Evolutionary conservation across 2,888 invertebrate species (phyloP).

Genomic region (Drosophila demipolita): DNA sequence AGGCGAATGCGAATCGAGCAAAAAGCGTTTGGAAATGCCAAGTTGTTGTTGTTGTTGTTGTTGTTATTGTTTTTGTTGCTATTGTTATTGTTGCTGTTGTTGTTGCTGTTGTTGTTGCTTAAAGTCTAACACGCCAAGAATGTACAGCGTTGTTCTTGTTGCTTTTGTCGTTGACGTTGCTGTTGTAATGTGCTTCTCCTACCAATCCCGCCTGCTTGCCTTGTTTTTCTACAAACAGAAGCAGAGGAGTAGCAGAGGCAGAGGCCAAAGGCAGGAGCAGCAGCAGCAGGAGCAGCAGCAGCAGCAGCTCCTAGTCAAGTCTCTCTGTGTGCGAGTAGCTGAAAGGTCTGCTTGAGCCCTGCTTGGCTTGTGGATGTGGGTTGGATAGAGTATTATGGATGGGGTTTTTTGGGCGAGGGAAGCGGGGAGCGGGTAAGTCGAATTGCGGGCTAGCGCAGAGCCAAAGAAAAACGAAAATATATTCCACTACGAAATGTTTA

Average conservation of each 20-base stretch:
- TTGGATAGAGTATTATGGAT: slow-evolving; percentile 11
- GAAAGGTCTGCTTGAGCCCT: slow-evolving; percentile 48
- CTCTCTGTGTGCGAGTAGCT: slow-evolving; percentile 34
- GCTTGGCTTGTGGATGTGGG: slow-evolving; percentile 41
- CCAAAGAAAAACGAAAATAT: slow-evolving; percentile 57
- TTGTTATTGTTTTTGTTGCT: slow-evolving; percentile 26
- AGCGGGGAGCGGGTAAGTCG: neutral
- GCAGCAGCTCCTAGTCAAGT: slow-evolving; percentile 57
- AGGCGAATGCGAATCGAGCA: slow-evolving; percentile 66
- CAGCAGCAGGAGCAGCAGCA: slow-evolving; percentile 30
- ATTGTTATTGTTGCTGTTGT: slow-evolving; percentile 35
- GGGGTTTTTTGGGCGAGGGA: neutral
- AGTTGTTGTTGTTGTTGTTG: slow-evolving; percentile 32
- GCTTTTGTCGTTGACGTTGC: slow-evolving; percentile 41
- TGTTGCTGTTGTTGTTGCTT: slow-evolving; percentile 50
- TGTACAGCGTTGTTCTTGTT: slow-evolving; percentile 70
- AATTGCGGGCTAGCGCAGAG: slow-evolving; percentile 29
- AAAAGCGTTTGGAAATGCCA: slow-evolving; percentile 64
- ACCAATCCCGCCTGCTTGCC: slow-evolving; percentile 50
- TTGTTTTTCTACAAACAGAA: slow-evolving; percentile 75
- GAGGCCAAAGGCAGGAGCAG: slow-evolving; percentile 28
- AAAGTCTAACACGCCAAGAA: slow-evolving; percentile 81
- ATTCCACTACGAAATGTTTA: slow-evolving; percentile 76
- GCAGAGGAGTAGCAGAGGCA: slow-evolving; percentile 38
- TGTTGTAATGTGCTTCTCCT: slow-evolving; percentile 69